phyloP scores from a whole-genome alignment of 2,888 invertebrate species.

The Callinectes sapidus region DNA sequence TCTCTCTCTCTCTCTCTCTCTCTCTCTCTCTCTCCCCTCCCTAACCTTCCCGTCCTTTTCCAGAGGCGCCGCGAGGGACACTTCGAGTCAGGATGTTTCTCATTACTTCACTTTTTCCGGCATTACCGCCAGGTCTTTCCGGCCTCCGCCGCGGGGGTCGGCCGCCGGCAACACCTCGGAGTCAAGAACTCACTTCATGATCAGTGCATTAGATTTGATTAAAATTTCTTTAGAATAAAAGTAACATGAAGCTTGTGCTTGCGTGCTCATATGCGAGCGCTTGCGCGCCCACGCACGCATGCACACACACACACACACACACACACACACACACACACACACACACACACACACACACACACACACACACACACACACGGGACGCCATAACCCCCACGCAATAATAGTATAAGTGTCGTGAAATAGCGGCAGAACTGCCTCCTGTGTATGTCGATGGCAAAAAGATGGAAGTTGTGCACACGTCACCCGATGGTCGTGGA shows the following conservation, averaged over 20 bases:
- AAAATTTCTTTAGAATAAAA: background rate
- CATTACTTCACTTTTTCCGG: constrained; percentile 36
- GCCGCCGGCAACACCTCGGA: constrained; percentile 13
- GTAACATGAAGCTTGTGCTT: background rate
- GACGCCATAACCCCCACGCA: constrained; percentile 10
- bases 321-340: constrained; percentile 1
- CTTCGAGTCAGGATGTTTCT: constrained; percentile 42
- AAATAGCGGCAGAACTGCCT: constrained; percentile 10
- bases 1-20: constrained; percentile 37
- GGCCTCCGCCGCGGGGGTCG: constrained; percentile 15
- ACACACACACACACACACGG: constrained; percentile 13
- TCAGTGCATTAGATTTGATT: constrained; percentile 2
- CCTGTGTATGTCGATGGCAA: constrained; percentile 22
- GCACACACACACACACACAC: constrained; percentile 7
- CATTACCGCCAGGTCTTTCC: constrained; percentile 40
- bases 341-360: constrained; percentile 11
- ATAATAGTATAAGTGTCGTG: constrained; percentile 31
- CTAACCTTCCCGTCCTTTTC: background rate
- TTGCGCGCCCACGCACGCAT: background rate
- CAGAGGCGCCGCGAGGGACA: constrained; percentile 36
- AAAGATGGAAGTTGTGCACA: constrained; percentile 32
- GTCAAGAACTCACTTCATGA: constrained; percentile 7
- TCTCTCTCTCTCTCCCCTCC: constrained; percentile 4
- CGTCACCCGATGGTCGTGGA: constrained; percentile 1
- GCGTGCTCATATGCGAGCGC: background rate